These are phyloP conservation scores for Sphinx pinastri DNA, from an alignment of 2,888 invertebrate genomes.

Conservation along the genomic window DNA sequence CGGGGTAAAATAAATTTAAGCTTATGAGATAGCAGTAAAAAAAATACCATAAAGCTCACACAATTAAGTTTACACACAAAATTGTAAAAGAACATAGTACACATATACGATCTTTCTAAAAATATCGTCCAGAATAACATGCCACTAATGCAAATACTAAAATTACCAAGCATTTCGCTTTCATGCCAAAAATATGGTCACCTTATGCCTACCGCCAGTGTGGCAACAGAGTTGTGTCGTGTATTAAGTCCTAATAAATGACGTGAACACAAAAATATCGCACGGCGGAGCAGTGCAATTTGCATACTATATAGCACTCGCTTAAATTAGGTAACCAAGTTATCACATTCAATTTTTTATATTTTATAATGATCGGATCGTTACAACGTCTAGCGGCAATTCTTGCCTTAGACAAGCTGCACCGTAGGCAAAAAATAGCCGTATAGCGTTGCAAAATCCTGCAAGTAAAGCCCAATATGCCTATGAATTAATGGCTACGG, in stretches of 20 bases:
- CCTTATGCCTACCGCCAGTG: neutral
- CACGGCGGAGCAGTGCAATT: neutral
- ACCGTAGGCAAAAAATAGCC: neutral
- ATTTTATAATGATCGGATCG: too few relatives aligned
- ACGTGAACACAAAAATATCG: neutral
- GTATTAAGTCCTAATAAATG: slow-evolving; percentile 7
- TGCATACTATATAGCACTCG: neutral
- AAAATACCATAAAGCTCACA: too few relatives aligned
- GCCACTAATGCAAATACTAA: too few relatives aligned
- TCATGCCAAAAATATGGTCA: neutral
- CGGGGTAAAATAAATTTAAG: too few relatives aligned
- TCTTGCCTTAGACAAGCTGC: neutral
- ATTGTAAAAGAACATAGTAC: too few relatives aligned
- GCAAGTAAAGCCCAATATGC: neutral
- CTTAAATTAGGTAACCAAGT: neutral
- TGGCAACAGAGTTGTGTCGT: neutral
- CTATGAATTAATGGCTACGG: neutral
- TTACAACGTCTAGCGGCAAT: too few relatives aligned
- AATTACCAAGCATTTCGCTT: too few relatives aligned
- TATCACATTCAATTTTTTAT: neutral
- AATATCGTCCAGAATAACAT: too few relatives aligned
- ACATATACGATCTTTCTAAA: too few relatives aligned
- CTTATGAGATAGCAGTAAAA: too few relatives aligned
- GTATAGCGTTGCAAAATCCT: neutral
- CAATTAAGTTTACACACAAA: too few relatives aligned